Base-by-base conservation (phyloP, 2,797 vertebrate genomes). In the Hypotaenidia okinawae region DNA sequence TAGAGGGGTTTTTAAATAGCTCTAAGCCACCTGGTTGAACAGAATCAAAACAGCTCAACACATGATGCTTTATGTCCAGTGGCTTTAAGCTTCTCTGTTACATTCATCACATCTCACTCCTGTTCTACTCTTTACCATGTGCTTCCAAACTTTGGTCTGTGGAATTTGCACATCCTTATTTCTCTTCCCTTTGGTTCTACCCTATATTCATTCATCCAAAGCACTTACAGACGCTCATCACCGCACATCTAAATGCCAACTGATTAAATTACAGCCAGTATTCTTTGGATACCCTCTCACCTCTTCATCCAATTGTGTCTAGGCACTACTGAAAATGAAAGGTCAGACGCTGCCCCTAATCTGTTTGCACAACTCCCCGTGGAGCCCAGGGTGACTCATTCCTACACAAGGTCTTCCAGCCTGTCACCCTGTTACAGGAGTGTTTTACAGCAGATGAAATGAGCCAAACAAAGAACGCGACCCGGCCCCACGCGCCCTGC, bases 211-310 rank as follows among this genome's bases (percentile, higher is more conserved):
- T 62, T 74, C 63, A 92, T 52, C 77, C 67, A 79, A 35, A 82
- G 49, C 66, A 75, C 35, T 89, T 43, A 57, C 81, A 92, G 87
- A 37, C 64, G 14, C 88, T 93, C 88, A 85, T 68, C 72, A 47
- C 32, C 0, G 0, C 33, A 9, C 64, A 68, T 55, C 54, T 91
- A 84, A 91, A 89, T 45, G 79, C 30, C 73, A 62, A 7, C 6
- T 92, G 68, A 85, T 92, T 87, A 80, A 87, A 92, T 92, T 66
- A 86, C 87, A 84, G 81, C 69, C 72, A 1, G 37, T 63, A 68
- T 85, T 90, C 92, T 82, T 66, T n/a, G 43, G n/a, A 57, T 74
- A 80, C 45, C 67, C 95, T 82, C 94, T 94, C 92, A 74, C 90
- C 93, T 89, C 58, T 82, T 68, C 92, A 91, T 47, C 63, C 87